Percentiles rank a stretch among this genome's conserved stretches.
phyloP scores from a whole-genome alignment of 2,888 invertebrate species.

The Hypsopygia costalis region DNA sequence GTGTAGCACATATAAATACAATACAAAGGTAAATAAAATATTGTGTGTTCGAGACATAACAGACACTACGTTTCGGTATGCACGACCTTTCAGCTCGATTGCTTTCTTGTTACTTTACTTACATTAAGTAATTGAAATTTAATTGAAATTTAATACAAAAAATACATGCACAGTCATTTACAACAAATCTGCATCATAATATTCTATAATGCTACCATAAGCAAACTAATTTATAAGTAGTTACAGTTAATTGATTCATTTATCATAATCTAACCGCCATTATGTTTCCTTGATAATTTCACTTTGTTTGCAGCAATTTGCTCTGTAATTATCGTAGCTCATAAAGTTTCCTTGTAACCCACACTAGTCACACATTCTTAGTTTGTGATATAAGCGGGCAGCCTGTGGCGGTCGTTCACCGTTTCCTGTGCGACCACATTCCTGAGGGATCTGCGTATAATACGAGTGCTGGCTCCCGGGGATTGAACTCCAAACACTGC shows the following conservation, averaged over 20 bases:
- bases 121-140: no score
- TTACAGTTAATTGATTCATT: no score
- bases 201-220: no score
- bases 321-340: conserved; percentile 1
- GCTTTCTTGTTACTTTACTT: no score
- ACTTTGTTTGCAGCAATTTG: neutral
- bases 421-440: conserved; percentile 63
- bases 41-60: neutral
- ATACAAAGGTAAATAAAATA: no score
- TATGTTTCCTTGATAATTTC: no score
- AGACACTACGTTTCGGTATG: neutral
- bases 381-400: conserved; percentile 17
- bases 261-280: no score
- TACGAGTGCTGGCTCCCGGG: conserved; percentile 23
- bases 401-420: conserved; percentile 38
- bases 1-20: conserved; percentile 14
- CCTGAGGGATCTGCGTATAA: conserved; percentile 42
- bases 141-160: no score
- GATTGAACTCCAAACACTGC: conserved; percentile 9
- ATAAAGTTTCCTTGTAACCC: conserved; percentile 2
- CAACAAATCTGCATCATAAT: no score
- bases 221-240: no score
- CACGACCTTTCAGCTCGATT: no score
- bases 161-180: no score
- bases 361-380: conserved; percentile 12